Conservation (phyloP, 2,888 invertebrate genomes). For the Orchestes rusci region DNA sequence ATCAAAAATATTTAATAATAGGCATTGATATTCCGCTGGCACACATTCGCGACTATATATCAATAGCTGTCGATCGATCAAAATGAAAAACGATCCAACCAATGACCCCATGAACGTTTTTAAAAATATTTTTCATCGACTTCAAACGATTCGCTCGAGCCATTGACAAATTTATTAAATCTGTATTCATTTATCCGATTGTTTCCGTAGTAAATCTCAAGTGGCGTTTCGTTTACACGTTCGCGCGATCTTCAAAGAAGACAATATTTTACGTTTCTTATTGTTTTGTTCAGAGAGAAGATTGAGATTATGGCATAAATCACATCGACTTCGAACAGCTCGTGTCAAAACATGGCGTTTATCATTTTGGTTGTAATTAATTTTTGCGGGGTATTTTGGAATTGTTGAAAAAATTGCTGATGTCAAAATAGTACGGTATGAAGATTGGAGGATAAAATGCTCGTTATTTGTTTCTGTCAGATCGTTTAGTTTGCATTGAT, state of each 20-base stretch:
- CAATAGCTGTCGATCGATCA: not conserved
- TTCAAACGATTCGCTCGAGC: slow-evolving; percentile 12
- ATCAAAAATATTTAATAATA: too few relatives aligned
- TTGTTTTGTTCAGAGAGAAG: slow-evolving; percentile 16
- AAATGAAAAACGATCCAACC: not conserved
- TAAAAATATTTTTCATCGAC: slow-evolving; percentile 12
- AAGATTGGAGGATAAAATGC: too few relatives aligned
- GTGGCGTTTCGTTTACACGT: slow-evolving; percentile 13
- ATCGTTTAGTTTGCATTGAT: too few relatives aligned
- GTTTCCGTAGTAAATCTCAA: slow-evolving; percentile 16
- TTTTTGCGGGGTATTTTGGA: too few relatives aligned
- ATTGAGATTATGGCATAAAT: slow-evolving; percentile 15
- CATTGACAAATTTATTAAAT: slow-evolving; percentile 18
- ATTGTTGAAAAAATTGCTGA: too few relatives aligned
- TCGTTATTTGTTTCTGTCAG: too few relatives aligned
- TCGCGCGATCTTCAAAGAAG: slow-evolving; percentile 13
- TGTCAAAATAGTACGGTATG: too few relatives aligned
- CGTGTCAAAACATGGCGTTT: slow-evolving; percentile 18
- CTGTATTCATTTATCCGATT: slow-evolving; percentile 13
- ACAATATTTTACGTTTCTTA: slow-evolving; percentile 17
- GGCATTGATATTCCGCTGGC: too few relatives aligned
- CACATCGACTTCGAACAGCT: slow-evolving; percentile 11
- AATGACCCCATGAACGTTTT: not conserved
- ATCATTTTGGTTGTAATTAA: slow-evolving; percentile 15
- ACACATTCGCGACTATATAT: too few relatives aligned